Percentiles rank a stretch among this genome's conserved stretches.
Evolutionary conservation across 2,797 vertebrate species (phyloP).

Genomic region (Centropyge bicolor): DNA sequence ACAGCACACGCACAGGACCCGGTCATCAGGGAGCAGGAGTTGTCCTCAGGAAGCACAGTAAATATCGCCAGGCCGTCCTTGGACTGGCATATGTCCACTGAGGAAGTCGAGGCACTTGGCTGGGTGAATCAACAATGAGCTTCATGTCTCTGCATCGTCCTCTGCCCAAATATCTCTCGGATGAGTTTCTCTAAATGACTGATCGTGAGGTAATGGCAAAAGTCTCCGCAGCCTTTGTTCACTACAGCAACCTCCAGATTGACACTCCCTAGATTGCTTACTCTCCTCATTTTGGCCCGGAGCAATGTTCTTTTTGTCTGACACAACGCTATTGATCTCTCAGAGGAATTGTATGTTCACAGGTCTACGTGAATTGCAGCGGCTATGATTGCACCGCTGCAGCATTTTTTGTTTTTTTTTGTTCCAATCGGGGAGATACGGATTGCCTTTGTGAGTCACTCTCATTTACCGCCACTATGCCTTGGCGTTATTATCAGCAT

Average conservation of each 20-base stretch:
- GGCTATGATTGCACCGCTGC: slow-evolving; percentile 53
- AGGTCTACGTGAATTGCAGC: slow-evolving; percentile 54
- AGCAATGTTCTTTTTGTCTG: slow-evolving; percentile 70
- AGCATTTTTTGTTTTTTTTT: slow-evolving; percentile 56
- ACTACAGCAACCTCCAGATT: slow-evolving; percentile 51
- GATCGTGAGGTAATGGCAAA: slow-evolving; percentile 49
- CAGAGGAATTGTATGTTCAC: slow-evolving; percentile 63
- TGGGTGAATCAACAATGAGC: slow-evolving; percentile 40
- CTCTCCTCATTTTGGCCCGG: slow-evolving; percentile 53
- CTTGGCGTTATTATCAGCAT: slow-evolving; percentile 43
- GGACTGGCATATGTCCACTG: slow-evolving; percentile 12
- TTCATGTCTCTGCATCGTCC: slow-evolving; percentile 26
- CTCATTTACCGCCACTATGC: slow-evolving; percentile 47
- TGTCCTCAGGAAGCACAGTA: slow-evolving; percentile 34
- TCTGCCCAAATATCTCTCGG: slow-evolving; percentile 31
- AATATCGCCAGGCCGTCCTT: slow-evolving; percentile 42
- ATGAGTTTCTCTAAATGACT: slow-evolving; percentile 51
- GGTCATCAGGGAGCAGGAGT: slow-evolving; percentile 39
- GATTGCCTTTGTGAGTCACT: slow-evolving; percentile 59
- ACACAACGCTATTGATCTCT: slow-evolving; percentile 73
- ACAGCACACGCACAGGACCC: slow-evolving; percentile 40
- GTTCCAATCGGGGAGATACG: slow-evolving; percentile 59
- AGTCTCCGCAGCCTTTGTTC: slow-evolving; percentile 64
- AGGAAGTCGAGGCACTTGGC: slow-evolving; percentile 33
- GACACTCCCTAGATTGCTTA: slow-evolving; percentile 61